Evolutionary conservation across 2,797 vertebrate genomes (phyloP), one percentile per base, ranked within the genome.

Genomic region (Sebastes trivittatus): DNA sequence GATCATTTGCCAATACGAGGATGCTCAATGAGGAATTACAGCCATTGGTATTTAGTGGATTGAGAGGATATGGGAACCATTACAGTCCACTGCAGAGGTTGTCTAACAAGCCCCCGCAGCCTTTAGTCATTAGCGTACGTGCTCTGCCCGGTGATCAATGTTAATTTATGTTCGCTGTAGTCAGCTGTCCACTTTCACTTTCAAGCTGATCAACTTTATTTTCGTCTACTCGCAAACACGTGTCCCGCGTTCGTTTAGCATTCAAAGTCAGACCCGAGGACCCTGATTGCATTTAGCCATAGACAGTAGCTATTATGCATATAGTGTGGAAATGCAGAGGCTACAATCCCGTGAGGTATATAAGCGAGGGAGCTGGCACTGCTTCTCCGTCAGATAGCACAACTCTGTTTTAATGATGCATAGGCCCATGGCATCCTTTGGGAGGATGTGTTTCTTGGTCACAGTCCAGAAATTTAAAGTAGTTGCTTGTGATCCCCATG

Each of bases 391-490:
- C 92, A 88, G 78, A 90, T 81, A 90, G 80, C 77, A 86, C 78
- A 64, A 66, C 89, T 92, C 90, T 78, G 56, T 93, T 95, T 94
- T 94, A 94, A 95, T 93, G 94, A 95, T 94, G 92, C 90, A 93
- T 92, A 76, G 84, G 85, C 83, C 83, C 82, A 64, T 63, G 64
- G 72, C 79, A 85, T 94, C 92, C 92, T 90, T 72, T 79, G 93
- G 92, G 88, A 95, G 81, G 78, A 83, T 89, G 82, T 91, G 88
- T 93, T 92, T 93, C 91, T 94, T 95, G 93, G 94, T 95, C 89
- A 92, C 89, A 82, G 86, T 94, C 90, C 93, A 94, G 92, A 95
- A 92, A 95, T 94, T 88, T 92, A 89, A 94, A 94, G 90, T 87
- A 94, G 91, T 93, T 94, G 89, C 92, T 94, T 87, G 89, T 92